These are phyloP conservation scores for Carlito syrichta DNA, from an alignment of 2,113 vertebrate genomes.

Conservation along the genomic window DNA sequence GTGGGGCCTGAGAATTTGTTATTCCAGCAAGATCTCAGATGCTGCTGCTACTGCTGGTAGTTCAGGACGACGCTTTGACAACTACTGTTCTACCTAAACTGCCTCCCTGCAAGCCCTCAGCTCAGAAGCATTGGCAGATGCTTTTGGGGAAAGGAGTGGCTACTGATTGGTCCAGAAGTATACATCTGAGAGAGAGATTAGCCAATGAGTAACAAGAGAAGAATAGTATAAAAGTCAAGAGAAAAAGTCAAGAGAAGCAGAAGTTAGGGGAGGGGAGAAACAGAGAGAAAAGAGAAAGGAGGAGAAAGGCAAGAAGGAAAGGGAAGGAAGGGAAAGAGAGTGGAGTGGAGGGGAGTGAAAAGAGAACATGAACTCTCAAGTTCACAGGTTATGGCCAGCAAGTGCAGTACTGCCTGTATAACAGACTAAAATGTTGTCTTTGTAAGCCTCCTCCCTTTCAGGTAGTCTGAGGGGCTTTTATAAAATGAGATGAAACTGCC, in stretches of 20 bases:
- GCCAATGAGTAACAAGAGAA: background rate
- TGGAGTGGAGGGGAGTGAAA: rapidly evolving
- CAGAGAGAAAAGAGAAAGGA: too few relatives aligned
- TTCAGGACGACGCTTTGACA: background rate
- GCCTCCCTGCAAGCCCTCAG: background rate
- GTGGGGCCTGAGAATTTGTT: background rate
- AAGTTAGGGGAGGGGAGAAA: too few relatives aligned
- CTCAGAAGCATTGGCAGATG: background rate
- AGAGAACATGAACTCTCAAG: background rate
- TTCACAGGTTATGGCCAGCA: background rate
- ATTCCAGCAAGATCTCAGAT: background rate
- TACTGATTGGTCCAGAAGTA: background rate
- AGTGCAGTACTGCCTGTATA: background rate
- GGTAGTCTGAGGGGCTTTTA: background rate
- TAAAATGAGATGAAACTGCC: background rate
- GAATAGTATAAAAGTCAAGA: background rate
- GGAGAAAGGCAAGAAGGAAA: rapidly evolving
- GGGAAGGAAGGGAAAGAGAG: too few relatives aligned
- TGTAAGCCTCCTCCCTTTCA: background rate
- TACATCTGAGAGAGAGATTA: background rate
- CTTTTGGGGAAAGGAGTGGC: background rate
- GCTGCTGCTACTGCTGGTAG: background rate
- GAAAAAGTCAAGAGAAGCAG: background rate
- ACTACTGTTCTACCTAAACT: background rate
- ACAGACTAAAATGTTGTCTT: background rate